These are phyloP conservation scores for Zoroaster sp. DNA, from an alignment of 53 echinoderm and acorn worm genomes.

Conservation along the genomic window DNA sequence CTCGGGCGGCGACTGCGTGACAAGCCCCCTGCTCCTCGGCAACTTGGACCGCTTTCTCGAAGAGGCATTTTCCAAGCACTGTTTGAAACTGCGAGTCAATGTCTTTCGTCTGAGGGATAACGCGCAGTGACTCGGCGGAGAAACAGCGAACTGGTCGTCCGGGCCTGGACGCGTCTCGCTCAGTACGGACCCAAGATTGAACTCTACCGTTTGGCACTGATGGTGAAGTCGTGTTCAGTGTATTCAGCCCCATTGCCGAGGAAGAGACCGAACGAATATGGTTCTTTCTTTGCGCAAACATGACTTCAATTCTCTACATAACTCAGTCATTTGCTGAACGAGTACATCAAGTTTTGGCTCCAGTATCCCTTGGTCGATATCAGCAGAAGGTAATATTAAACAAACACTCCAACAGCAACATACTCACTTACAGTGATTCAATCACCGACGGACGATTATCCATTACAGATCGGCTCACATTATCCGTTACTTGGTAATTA, in stretches of 20 bases:
- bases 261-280: conserved; percentile 9
- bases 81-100: conserved; percentile 94
- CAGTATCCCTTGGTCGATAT: not conserved
- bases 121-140: conserved; percentile 42
- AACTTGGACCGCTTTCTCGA: conserved; percentile 80
- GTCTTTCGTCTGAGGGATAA: conserved; percentile 56
- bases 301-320: not conserved
- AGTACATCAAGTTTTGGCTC: not conserved
- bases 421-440: not conserved
- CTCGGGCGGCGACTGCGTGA: not conserved
- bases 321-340: not conserved
- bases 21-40: conserved; percentile 47
- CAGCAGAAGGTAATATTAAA: not conserved
- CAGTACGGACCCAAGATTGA: not conserved
- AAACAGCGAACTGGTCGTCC: conserved; percentile 31
- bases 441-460: not conserved
- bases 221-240: not conserved
- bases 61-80: conserved; percentile 84
- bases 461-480: not conserved
- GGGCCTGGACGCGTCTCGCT: not conserved
- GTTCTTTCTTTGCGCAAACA: conserved; percentile 12
- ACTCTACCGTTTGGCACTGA: not conserved
- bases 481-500: not conserved
- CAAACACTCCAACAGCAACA: not conserved
- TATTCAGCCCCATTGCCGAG: not conserved